Conservation (phyloP, 2,888 invertebrate species). For the Bedellia somnulentella region DNA sequence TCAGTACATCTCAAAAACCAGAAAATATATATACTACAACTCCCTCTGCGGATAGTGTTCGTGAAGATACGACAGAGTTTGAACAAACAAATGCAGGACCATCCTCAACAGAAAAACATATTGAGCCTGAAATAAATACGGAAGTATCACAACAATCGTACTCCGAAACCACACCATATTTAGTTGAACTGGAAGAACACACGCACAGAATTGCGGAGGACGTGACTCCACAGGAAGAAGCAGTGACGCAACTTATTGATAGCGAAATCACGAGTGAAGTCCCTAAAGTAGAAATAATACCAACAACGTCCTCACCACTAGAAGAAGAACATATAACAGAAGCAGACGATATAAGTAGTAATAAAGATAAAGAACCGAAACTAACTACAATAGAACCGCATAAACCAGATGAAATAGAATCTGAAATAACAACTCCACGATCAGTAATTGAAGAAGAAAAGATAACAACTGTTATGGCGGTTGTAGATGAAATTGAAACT, state of each 20-base stretch:
- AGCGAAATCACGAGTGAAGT: too few species aligned
- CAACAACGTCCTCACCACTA: too few species aligned
- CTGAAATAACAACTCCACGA: too few species aligned
- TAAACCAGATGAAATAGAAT: too few species aligned
- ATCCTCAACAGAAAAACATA: conserved; percentile 11
- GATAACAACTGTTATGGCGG: not conserved
- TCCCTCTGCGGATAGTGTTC: conserved; percentile 1
- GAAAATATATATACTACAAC: conserved; percentile 5
- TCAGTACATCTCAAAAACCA: conserved; percentile 6
- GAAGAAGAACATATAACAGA: too few species aligned
- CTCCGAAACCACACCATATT: conserved; percentile 23
- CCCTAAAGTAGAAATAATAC: too few species aligned
- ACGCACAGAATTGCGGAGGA: conserved; percentile 20
- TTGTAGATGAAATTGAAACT: not conserved
- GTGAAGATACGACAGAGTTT: conserved; percentile 3
- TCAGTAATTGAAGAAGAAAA: not conserved
- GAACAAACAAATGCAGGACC: conserved; percentile 5
- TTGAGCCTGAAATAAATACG: not conserved
- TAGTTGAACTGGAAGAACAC: conserved; percentile 34
- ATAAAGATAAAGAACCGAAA: too few species aligned
- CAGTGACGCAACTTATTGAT: too few species aligned
- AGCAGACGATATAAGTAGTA: too few species aligned
- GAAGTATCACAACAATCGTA: conserved; percentile 6
- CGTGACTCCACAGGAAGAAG: too few species aligned
- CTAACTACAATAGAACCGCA: too few species aligned